Evolutionary conservation across 37 sponge, comb jelly and placozoan genomes (phyloP).

Genomic region (Hexactinellida sp.): DNA sequence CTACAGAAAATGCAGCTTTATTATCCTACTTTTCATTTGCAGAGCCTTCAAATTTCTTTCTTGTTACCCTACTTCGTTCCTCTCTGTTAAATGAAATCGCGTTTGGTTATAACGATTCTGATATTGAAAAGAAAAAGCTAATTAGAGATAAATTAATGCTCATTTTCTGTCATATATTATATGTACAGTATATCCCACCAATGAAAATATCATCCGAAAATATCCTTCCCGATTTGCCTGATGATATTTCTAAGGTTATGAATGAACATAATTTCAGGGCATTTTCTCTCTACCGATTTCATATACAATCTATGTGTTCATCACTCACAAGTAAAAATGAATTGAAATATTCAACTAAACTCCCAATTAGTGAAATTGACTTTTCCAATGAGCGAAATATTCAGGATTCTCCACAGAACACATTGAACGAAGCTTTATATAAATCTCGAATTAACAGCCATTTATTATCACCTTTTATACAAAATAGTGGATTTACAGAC

Average conservation of each 20-base stretch:
- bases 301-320: neutral
- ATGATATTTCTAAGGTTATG: neutral
- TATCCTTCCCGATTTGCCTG: neutral
- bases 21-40: neutral
- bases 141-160: neutral
- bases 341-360: neutral
- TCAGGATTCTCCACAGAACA: neutral
- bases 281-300: neutral
- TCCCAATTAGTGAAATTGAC: neutral
- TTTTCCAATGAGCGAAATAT: neutral
- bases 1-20: neutral
- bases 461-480: neutral
- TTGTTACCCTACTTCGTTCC: neutral
- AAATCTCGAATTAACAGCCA: neutral
- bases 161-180: neutral
- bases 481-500: neutral
- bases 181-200: neutral
- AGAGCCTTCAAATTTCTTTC: slow-evolving; percentile 1
- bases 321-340: neutral
- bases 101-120: neutral
- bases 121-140: neutral
- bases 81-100: neutral
- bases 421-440: neutral
- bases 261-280: slow-evolving; percentile 15
- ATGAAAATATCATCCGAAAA: neutral